Evolutionary conservation across 2,113 vertebrate genomes (phyloP), one percentile per base, ranked within the genome.

Genomic region (Apeltes quadracus): DNA sequence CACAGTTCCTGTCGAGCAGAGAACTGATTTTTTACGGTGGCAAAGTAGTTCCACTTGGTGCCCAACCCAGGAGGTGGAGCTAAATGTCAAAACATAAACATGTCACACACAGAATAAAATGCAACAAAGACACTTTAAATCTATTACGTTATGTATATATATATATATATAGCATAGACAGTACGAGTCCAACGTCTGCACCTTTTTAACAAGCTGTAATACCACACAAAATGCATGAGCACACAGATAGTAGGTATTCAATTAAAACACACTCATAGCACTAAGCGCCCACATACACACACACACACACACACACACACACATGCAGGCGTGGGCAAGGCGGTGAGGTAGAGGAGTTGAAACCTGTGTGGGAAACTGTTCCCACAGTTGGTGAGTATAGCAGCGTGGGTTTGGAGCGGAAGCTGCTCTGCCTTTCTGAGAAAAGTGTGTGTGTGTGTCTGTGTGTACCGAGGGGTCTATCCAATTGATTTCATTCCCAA

Each of bases 331-430:
- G 32, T 73, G 51, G 63, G 55, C 56, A 58, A 13, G 29, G 65
- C 4, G 65, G 70, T 69, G 44, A 72, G 62, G 43, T 61, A 69
- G 69, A 65, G 5, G 5, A 55, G 65, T 62, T 27, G 51, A 46
- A 78, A 71, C 41, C 76, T 84, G 79, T 78, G 74, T 90, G 90
- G 87, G 88, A 91, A 91, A 90, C 61, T 51, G 70, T 88, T 87
- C 77, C 69, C 71, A 78, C 79, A 76, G 82, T 67, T 84, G 87
- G 86, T 87, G 59, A 84, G 83, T 68, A 63, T 64, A 82, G 72
- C 67, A 69, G 83, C 72, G 70, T 88, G 76, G 81, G 81, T 72
- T 88, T 76, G 66, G 65, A 76, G 81, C 43, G 44, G 84, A 88
- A 83, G 68, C 38, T 81, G 75, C 74, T 57, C 29, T 51, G 61